Base-by-base conservation (phyloP, 2,797 vertebrate species). In the Halcyon smyrnensis region DNA sequence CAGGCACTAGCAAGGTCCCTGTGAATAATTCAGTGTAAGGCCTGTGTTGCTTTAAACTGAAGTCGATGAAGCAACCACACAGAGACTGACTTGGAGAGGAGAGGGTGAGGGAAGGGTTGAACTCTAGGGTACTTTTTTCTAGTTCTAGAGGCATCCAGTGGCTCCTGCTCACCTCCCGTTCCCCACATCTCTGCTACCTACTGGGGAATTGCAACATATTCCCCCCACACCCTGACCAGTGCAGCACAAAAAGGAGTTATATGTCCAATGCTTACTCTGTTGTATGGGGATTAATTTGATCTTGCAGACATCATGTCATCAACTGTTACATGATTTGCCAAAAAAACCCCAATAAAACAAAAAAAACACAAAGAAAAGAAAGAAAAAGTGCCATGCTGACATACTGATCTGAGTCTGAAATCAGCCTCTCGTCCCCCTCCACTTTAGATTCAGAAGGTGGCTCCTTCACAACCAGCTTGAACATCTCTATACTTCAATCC, bases 141-240 rank as follows among this genome's bases (percentile, higher is more conserved):
- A 70, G 16, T 24, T 81, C 57, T 56, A 46, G 24, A 63, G 36
- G 5, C 27, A 24, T 46, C 11, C 36, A 50, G 32, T 50, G 41
- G 32, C 36, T 62, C 25, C 54, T 89, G 53, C 30, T 68, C 46
- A 51, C 19, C n/a, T 64, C 67, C 71, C 1, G 7, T 3, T 6
- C 34, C 23, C 41, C 39, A 67, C 24, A 54, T 8, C 34, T 62
- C 54, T 83, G 10, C 41, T 62, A 65, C 48, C 32, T 14, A 8
- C 0, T 16, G 39, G 10, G 11, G 7, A n/a, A 32, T 1, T 8
- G 41, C 1, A 1, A 7, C 2, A 2, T 57, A 73, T 59, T 43
- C 17, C 12, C 27, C 34, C 30, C 32, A 27, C 17, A 73, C 19
- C 24, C 32, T 46, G 12, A 59, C 25, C 28, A 76, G 34, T 6